These are phyloP conservation scores for Halocynthia aurantium DNA, from an alignment of 23 tunicate genomes.

Conservation along the genomic window DNA sequence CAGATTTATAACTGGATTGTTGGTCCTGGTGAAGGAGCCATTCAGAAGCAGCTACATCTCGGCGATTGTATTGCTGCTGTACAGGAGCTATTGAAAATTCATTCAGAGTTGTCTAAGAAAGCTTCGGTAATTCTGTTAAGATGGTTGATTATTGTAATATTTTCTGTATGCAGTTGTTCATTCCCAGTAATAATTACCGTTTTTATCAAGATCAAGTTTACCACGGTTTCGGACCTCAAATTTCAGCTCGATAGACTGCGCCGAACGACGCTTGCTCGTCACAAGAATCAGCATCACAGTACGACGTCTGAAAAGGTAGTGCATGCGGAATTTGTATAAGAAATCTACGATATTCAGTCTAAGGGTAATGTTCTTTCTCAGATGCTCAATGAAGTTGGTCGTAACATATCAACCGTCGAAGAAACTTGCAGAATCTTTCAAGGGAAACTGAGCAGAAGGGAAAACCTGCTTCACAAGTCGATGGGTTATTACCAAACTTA, in stretches of 20 bases:
- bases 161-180: background rate
- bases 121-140: background rate
- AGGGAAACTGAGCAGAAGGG: constrained; percentile 23
- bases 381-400: constrained; percentile 12
- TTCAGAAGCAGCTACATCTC: constrained; percentile 13
- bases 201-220: background rate
- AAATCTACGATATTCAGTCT: too few relatives aligned
- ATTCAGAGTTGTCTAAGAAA: constrained; percentile 3
- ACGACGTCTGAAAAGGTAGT: too few relatives aligned
- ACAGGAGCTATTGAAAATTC: background rate
- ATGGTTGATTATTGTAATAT: background rate
- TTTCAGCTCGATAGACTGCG: constrained; percentile 19
- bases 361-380: background rate
- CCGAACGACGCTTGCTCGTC: background rate
- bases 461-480: constrained; percentile 28
- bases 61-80: constrained; percentile 18
- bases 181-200: background rate
- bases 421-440: constrained; percentile 29
- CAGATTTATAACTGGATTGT: constrained; percentile 67
- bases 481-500: constrained; percentile 31
- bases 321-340: too few relatives aligned
- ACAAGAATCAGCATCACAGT: too few relatives aligned
- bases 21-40: constrained; percentile 53
- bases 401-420: constrained; percentile 11
- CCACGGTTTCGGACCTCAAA: constrained; percentile 11